Percentiles rank a stretch among this genome's conserved stretches.
Evolutionary conservation across 2,797 vertebrate genomes (phyloP).

Genomic region (Cebuella pygmaea): DNA sequence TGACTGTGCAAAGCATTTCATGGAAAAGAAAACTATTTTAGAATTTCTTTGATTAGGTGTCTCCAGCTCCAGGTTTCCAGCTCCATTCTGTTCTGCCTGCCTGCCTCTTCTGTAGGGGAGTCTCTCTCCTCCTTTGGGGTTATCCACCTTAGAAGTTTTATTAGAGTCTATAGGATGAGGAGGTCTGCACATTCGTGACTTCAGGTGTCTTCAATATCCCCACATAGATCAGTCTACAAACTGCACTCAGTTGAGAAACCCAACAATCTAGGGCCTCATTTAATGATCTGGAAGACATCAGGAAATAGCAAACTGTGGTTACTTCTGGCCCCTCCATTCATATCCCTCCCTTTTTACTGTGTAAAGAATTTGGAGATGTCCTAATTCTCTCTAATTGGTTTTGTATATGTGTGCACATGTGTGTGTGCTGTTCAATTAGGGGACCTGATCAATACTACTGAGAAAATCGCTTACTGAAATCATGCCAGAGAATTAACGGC

Average conservation of each 20-base stretch:
- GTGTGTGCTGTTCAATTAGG: neutral
- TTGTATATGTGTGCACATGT: too few relatives aligned
- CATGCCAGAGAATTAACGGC: neutral
- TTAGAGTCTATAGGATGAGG: neutral
- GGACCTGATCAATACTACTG: neutral
- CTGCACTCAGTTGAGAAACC: neutral
- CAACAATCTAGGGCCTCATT: neutral
- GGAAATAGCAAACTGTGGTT: neutral
- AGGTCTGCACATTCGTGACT: neutral
- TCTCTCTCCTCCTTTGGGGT: neutral
- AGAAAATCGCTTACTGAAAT: slow-evolving; percentile 12
- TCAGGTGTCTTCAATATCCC: neutral
- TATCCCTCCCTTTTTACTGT: neutral
- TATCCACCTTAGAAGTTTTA: neutral
- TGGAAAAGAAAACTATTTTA: neutral
- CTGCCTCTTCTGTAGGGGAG: neutral
- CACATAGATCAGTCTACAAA: neutral
- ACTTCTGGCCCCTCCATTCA: neutral
- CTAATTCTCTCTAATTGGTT: neutral
- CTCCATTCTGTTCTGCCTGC: neutral
- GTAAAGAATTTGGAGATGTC: neutral
- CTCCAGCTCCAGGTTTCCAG: neutral
- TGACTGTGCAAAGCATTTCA: neutral
- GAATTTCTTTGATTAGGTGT: neutral
- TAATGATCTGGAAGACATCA: neutral